Base-by-base conservation (phyloP, 2,888 invertebrate genomes). In the Drosophila conformis region DNA sequence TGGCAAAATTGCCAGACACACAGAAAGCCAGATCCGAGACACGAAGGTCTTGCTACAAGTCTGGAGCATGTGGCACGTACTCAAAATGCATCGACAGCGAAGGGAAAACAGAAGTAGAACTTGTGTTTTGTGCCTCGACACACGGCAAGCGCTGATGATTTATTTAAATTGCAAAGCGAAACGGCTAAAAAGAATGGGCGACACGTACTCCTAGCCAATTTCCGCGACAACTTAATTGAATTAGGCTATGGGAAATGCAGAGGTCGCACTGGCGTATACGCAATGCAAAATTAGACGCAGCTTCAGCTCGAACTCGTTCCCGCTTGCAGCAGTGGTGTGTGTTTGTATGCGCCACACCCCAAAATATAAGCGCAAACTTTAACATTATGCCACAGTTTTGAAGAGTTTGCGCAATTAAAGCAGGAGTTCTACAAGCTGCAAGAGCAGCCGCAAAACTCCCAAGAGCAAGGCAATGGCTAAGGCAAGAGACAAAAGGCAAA, bases 141-240 rank as follows among this genome's bases (percentile, higher is more conserved):
- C 27, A 72, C 69, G 73, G 76, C 69, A 73, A 62, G 69, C 82
- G 80, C 76, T 85, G 86, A 89, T 90, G 91, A 91, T 91, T 91
- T 91, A 91, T 91, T 91, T 86, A 90, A 91, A 91, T 91, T 91
- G 88, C 87, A 83, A 80, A 82, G 72, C 81, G 78, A 78, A 67
- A 54, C 52, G 65, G 73, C 71, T 49, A 59, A n/a, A 54, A 40
- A 68, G 61, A 79, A 76, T 63, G 66, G 68, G 65, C 76, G 69
- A 76, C 84, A 85, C 87, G 84, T 88, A 86, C 69, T 52, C 38
- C 35, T 36, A 58, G 79, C 75, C 88, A 85, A 85, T 85, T 88
- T 80, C 69, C 73, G 68, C 83, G 80, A 86, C 85, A 88, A 76
- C 80, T 80, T 86, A 88, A 86, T 88, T 86, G 87, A 86, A 86